Conservation (phyloP, 2,113 vertebrate species). For the Panthera leo region DNA sequence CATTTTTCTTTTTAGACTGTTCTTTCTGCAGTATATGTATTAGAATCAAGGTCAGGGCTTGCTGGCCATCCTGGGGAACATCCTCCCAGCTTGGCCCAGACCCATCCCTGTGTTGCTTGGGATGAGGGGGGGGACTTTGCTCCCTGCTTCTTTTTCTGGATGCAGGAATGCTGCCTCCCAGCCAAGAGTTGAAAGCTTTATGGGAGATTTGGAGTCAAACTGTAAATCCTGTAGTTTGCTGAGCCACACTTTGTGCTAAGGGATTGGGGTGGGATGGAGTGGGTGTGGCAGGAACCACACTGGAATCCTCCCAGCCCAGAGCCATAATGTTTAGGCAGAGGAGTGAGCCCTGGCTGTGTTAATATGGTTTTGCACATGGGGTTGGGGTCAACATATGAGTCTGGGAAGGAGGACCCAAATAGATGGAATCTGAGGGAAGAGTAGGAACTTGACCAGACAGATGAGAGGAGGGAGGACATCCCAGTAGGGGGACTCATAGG, state of each 20-base stretch:
- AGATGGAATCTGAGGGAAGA: background rate
- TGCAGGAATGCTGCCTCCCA: background rate
- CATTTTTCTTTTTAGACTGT: constrained; percentile 15
- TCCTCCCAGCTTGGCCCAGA: background rate
- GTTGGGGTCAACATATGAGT: background rate
- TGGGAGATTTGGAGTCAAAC: constrained; percentile 18
- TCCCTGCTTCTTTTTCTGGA: background rate
- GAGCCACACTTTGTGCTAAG: background rate
- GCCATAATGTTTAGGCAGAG: background rate
- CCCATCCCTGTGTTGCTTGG: background rate
- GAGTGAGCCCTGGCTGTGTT: background rate
- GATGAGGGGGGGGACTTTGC: background rate
- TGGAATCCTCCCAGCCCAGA: background rate
- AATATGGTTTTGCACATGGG: background rate
- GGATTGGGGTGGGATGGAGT: background rate
- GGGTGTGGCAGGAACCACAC: background rate
- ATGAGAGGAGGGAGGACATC: background rate
- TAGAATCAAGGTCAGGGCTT: background rate
- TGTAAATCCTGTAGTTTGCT: background rate
- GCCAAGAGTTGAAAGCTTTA: background rate
- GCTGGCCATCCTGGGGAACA: background rate
- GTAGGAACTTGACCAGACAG: background rate
- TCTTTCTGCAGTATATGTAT: constrained; percentile 25
- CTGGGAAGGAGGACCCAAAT: background rate
- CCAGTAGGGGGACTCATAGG: background rate